phyloP scores from a whole-genome alignment of 2,888 invertebrate genomes.

The Polyommatus icarus region DNA sequence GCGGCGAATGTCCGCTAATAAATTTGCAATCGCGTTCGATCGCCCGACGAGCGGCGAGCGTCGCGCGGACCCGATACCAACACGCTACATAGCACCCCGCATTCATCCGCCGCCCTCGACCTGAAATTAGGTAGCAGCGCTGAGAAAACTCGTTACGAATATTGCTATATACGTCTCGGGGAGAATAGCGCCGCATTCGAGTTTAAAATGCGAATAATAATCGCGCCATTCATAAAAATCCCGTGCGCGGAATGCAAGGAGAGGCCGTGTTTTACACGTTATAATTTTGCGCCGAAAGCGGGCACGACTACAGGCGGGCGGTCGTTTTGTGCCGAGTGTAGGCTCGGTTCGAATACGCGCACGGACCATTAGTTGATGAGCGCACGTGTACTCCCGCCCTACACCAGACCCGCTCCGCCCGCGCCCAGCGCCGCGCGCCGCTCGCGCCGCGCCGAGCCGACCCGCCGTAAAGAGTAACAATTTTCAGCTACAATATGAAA shows the following conservation, averaged over 20 bases:
- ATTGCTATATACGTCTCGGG: constrained; percentile 76
- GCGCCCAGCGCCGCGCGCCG: constrained; percentile 43
- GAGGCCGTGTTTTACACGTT: constrained; percentile 78
- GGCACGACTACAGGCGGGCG: constrained; percentile 64
- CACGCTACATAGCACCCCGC: constrained; percentile 47
- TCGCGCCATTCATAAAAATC: constrained; percentile 77
- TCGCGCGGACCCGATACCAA: constrained; percentile 54
- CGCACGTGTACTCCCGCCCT: constrained; percentile 70
- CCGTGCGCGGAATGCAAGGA: constrained; percentile 77
- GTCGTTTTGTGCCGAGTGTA: constrained; percentile 74
- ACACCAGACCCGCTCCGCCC: constrained; percentile 54
- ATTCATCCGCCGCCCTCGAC: constrained; percentile 60
- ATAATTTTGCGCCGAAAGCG: constrained; percentile 79
- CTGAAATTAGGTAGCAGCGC: constrained; percentile 74
- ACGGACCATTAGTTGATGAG: constrained; percentile 82
- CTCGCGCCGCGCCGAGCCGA: constrained; percentile 39
- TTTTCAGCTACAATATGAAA: constrained; percentile 76
- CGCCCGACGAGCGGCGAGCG: constrained; percentile 42
- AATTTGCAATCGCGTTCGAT: constrained; percentile 78
- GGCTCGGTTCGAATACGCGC: constrained; percentile 80
- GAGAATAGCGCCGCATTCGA: constrained; percentile 75
- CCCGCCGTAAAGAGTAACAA: constrained; percentile 66
- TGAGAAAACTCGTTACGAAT: constrained; percentile 79
- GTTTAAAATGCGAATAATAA: constrained; percentile 81
- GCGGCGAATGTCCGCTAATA: constrained; percentile 69